These are phyloP conservation scores for Selene dorsalis DNA, from an alignment of 2,797 vertebrate genomes.

Conservation along the genomic window DNA sequence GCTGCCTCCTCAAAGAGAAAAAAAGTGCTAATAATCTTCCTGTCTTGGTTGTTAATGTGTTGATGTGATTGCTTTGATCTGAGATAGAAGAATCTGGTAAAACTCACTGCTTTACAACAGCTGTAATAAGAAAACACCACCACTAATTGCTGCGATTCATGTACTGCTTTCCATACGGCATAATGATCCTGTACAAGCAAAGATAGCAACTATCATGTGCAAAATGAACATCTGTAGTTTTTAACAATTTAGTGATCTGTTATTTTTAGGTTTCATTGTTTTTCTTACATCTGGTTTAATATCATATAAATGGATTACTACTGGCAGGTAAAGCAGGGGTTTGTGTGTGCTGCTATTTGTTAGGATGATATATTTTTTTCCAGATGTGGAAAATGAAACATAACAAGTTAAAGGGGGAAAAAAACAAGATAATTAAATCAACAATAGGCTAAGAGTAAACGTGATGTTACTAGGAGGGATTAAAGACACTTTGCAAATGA, in stretches of 20 bases:
- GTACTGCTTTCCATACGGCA: background rate
- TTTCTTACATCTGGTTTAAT: background rate
- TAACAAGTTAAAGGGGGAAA: too few relatives aligned
- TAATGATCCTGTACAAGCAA: background rate
- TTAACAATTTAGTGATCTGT: background rate
- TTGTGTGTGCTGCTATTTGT: too few relatives aligned
- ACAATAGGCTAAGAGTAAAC: conserved; percentile 43
- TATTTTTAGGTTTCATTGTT: background rate
- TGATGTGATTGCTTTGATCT: conserved; percentile 66
- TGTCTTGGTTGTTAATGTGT: conserved; percentile 70
- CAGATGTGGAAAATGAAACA: conserved; percentile 16
- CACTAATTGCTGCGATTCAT: conserved; percentile 17
- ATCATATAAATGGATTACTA: conserved; percentile 9
- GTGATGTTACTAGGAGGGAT: conserved; percentile 21
- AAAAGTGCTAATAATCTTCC: conserved; percentile 73
- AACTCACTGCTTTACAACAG: too few relatives aligned
- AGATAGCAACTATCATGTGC: background rate
- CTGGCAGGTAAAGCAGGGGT: conserved; percentile 18
- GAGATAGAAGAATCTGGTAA: conserved; percentile 61
- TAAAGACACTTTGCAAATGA: conserved; percentile 63
- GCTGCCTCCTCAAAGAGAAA: conserved; percentile 59
- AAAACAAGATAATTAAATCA: conserved; percentile 26
- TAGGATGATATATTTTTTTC: too few relatives aligned
- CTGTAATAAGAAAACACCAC: conserved; percentile 7
- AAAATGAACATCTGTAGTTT: background rate